Percentiles rank a stretch among this genome's conserved stretches.
phyloP scores from a whole-genome alignment of 1,140 invertebrate species.

The Cyclargus thomasi region DNA sequence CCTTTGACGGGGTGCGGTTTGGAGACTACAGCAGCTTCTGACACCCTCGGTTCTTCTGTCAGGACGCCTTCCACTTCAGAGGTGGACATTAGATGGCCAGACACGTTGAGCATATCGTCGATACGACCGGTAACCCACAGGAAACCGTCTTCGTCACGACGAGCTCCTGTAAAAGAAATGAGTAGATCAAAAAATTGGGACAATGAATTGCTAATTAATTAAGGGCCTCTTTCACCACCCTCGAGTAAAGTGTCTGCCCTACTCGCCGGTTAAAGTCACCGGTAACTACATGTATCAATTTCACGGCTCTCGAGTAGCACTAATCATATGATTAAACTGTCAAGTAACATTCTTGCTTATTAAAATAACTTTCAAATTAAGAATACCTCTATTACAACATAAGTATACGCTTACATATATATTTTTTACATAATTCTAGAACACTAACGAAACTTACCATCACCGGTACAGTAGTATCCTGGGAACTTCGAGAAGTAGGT shows the following conservation, averaged over 20 bases:
- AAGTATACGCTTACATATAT: no score
- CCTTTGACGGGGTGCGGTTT: conserved; percentile 95
- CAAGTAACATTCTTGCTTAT: no score
- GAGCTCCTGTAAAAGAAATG: conserved; percentile 80
- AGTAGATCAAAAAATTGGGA: background rate
- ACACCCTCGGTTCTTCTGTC: conserved; percentile 86
- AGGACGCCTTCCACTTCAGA: conserved; percentile 96
- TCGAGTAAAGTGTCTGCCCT: no score
- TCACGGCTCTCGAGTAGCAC: no score
- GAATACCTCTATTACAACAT: no score
- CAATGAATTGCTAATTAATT: no score
- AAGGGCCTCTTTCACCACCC: no score
- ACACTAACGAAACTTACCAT: conserved; percentile 80
- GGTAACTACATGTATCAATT: no score
- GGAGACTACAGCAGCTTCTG: conserved; percentile 96
- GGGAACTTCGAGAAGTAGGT: conserved; percentile 97
- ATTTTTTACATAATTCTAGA: no score
- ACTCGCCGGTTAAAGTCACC: no score
- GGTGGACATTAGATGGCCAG: conserved; percentile 97
- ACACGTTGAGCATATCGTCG: conserved; percentile 99
- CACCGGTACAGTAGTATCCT: conserved; percentile 97
- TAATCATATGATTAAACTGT: no score
- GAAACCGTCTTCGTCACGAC: conserved; percentile 94
- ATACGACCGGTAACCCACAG: conserved; percentile 97
- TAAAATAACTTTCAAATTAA: no score